Conservation (phyloP, 2,888 invertebrate species). For the Nymphalis polychloros region DNA sequence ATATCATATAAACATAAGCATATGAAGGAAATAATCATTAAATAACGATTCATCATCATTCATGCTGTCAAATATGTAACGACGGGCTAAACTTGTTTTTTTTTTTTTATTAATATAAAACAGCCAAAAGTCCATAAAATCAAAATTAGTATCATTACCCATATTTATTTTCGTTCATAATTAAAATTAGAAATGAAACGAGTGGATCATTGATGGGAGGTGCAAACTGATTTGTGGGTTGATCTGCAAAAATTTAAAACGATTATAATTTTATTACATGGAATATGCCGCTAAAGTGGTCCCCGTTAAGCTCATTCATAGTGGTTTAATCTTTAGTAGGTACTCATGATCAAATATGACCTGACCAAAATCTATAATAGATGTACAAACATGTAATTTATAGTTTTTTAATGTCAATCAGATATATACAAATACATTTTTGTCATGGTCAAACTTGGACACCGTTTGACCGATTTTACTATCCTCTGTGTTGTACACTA, state of each 20-base stretch:
- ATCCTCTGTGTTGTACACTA: no score
- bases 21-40: no score
- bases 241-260: slow-evolving; percentile 20
- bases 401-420: no score
- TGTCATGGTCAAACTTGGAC: no score
- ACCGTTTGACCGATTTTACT: no score
- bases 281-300: slow-evolving; percentile 33
- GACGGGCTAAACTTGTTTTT: background rate
- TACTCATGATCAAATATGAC: slow-evolving; percentile 5
- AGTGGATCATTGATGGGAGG: slow-evolving; percentile 41
- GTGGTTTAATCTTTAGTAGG: slow-evolving; percentile 15
- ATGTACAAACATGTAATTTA: background rate
- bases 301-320: slow-evolving; percentile 25
- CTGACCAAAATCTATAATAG: background rate
- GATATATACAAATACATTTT: no score
- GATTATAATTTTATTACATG: slow-evolving; percentile 26
- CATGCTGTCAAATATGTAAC: background rate
- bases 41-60: no score
- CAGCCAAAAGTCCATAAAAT: background rate
- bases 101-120: no score
- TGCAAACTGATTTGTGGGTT: slow-evolving; percentile 42
- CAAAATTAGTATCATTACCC: slow-evolving; percentile 3
- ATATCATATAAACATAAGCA: no score
- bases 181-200: slow-evolving; percentile 39
- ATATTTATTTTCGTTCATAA: slow-evolving; percentile 9